These are phyloP conservation scores for Myiotriccus ornatus DNA, from an alignment of 2,797 vertebrate genomes.

Conservation along the genomic window DNA sequence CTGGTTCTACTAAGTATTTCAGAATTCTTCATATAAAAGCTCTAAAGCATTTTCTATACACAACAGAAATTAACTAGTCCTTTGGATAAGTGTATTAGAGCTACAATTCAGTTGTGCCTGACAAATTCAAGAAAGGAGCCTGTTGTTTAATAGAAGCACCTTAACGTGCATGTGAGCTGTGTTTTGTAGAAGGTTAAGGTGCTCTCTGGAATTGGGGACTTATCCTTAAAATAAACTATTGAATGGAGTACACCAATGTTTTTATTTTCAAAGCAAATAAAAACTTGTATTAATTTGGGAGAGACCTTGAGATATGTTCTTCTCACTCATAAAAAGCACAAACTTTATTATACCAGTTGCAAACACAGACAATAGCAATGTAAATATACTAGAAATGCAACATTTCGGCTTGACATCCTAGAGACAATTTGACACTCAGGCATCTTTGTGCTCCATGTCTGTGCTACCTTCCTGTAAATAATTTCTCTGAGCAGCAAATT, in stretches of 20 bases:
- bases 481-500: background rate
- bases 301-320: background rate
- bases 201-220: background rate
- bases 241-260: background rate
- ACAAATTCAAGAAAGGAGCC: background rate
- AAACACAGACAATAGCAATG: background rate
- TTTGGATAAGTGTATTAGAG: background rate
- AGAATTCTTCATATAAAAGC: background rate
- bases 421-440: background rate
- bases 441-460: background rate
- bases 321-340: background rate
- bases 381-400: background rate
- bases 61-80: background rate
- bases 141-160: background rate
- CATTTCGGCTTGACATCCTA: background rate
- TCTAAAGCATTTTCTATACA: background rate
- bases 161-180: background rate
- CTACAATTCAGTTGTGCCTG: background rate
- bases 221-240: background rate
- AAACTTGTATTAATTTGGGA: background rate
- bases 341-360: background rate
- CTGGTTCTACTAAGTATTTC: background rate
- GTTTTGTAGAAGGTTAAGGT: background rate
- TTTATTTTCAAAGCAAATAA: background rate
- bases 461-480: background rate